Percentiles rank a stretch among this genome's conserved stretches.
Evolutionary conservation across 2,888 invertebrate species (phyloP).

Genomic region (Villa cingulata): DNA sequence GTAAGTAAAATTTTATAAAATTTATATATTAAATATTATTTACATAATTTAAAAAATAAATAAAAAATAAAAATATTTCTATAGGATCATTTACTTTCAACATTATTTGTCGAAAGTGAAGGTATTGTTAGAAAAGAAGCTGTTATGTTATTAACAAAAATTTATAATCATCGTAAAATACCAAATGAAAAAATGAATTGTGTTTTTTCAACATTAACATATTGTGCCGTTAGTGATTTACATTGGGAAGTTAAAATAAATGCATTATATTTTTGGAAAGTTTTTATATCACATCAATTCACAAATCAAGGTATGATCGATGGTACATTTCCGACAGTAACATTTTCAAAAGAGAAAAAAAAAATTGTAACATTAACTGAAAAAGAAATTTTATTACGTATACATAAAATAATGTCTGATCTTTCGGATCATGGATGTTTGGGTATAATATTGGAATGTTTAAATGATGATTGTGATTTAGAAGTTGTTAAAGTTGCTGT

Average conservation of each 20-base stretch:
- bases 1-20: conserved; percentile 35
- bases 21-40: neutral
- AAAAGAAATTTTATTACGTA: conserved; percentile 41
- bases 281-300: conserved; percentile 49
- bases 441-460: conserved; percentile 49
- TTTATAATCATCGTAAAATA: conserved; percentile 52
- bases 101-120: conserved; percentile 54
- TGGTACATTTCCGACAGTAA: conserved; percentile 61
- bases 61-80: conserved; percentile 1
- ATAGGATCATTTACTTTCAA: conserved; percentile 40
- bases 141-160: conserved; percentile 47
- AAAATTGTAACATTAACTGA: conserved; percentile 64
- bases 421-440: conserved; percentile 56
- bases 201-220: conserved; percentile 50
- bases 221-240: conserved; percentile 53
- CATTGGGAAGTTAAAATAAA: conserved; percentile 72
- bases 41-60: neutral
- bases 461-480: conserved; percentile 56
- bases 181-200: conserved; percentile 39
- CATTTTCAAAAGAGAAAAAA: conserved; percentile 62
- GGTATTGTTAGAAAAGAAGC: conserved; percentile 66
- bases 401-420: conserved; percentile 52
- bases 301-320: conserved; percentile 73
- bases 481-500: conserved; percentile 53
- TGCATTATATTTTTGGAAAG: conserved; percentile 58